Evolutionary conservation across 2,888 invertebrate species (phyloP).

Genomic region (Mesorhabditis sp.): DNA sequence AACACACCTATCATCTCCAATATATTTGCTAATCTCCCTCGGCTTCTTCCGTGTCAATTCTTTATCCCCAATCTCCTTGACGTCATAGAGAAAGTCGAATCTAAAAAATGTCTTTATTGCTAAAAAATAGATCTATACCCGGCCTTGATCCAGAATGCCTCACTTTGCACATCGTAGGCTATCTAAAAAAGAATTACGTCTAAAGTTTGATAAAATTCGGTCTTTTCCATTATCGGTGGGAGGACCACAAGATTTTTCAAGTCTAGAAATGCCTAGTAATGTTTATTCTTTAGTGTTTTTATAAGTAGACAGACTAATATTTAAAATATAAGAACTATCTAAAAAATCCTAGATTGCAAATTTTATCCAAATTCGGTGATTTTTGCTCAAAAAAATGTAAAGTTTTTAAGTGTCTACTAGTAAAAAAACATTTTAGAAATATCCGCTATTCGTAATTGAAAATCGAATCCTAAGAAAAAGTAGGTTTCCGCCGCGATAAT

Average conservation of each 20-base stretch:
- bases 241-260: no score
- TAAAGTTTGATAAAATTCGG: no score
- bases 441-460: neutral
- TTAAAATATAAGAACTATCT: no score
- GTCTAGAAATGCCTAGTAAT: no score
- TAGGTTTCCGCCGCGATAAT: neutral
- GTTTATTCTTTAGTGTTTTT: no score
- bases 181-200: slow-evolving; percentile 11
- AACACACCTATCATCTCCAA: slow-evolving; percentile 49
- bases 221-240: no score
- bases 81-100: slow-evolving; percentile 46
- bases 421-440: neutral
- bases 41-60: slow-evolving; percentile 13
- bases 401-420: no score
- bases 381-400: no score
- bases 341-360: no score
- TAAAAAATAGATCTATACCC: slow-evolving; percentile 24
- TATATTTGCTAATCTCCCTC: slow-evolving; percentile 32
- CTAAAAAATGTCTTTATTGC: no score
- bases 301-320: no score
- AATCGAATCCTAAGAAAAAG: slow-evolving; percentile 9
- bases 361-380: no score
- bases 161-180: slow-evolving; percentile 38
- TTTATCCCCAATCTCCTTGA: slow-evolving; percentile 23
- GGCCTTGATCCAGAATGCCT: slow-evolving; percentile 54